These are phyloP conservation scores for Chelmon rostratus DNA, from an alignment of 2,797 vertebrate genomes.

Conservation along the genomic window DNA sequence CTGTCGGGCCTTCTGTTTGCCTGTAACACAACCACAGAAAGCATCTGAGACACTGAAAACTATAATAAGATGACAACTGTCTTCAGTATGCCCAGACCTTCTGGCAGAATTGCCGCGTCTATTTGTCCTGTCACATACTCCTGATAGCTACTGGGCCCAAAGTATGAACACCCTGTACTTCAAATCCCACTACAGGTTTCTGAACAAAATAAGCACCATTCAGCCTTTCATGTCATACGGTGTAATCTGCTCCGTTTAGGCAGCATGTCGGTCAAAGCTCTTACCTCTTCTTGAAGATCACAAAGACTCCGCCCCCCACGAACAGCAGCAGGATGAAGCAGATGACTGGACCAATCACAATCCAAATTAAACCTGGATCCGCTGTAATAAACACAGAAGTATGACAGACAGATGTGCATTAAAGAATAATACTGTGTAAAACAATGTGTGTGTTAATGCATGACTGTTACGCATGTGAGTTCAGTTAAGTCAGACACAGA, in stretches of 20 bases:
- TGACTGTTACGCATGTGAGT: background rate
- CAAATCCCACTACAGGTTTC: background rate
- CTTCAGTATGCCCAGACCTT: background rate
- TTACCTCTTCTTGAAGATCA: conserved; percentile 93
- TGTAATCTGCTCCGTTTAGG: background rate
- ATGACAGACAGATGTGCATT: background rate
- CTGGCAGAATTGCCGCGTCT: background rate
- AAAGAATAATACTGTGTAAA: background rate
- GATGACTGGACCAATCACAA: conserved; percentile 91
- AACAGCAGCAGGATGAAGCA: conserved; percentile 89
- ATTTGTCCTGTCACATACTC: background rate
- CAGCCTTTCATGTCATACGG: background rate
- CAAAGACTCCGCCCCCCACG: conserved; percentile 86
- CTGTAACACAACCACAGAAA: conserved; percentile 76
- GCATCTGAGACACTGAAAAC: conserved; percentile 14
- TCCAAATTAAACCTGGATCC: conserved; percentile 87
- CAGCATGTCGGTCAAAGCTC: conserved; percentile 37
- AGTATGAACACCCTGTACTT: background rate
- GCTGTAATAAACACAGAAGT: conserved; percentile 70
- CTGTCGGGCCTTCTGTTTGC: conserved; percentile 94
- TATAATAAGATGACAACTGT: background rate
- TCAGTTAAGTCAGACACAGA: background rate
- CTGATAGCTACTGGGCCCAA: background rate
- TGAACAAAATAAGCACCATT: background rate
- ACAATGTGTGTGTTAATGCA: background rate